Evolutionary conservation across 1,140 invertebrate species (phyloP), one percentile per base, ranked within the genome.

Genomic region (Vollenhovia emeryi): DNA sequence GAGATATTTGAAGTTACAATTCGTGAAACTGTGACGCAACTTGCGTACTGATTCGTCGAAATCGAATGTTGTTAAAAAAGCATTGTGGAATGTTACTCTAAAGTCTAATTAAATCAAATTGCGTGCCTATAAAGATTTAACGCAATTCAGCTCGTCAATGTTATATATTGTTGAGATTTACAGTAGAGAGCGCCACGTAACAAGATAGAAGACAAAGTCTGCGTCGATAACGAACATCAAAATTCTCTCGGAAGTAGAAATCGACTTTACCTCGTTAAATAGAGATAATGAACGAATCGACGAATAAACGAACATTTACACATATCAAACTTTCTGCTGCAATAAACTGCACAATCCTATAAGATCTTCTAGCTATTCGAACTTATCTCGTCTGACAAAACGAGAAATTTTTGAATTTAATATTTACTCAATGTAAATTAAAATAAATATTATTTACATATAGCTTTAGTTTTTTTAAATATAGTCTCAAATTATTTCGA

Each of bases 171-270:
- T 57, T 73, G 2, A 45, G n/a, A 57, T 57, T 73, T 45, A 21
- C n/a, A n/a, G n/a, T n/a, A 82, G 78, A 82, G 78, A 82, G 78
- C 78, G 78, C 78, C 78, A 82, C 78, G 18, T 73, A 82, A 71
- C 78, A 43, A 79, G 21, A 36, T 71, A 11, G 11, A n/a, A n/a
- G n/a, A n/a, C n/a, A n/a, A n/a, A 73, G 43, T 82, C 66, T 43
- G 15, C 3, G 78, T 82, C 78, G 78, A 82, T 82, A 82, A 82
- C 50, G 27, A 82, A 82, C n/a, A 0, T 68, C 9, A 9, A 52
- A 27, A 55, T 52, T 73, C 33, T 79, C 11, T 79, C n/a, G 18
- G n/a, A n/a, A n/a, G 8, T 27, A 82, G 78, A 82, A 15, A 82
- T 71, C 13, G 36, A 82, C 78, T 82, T 82, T 82, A 82, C 8